Percentiles rank a stretch among this genome's conserved stretches.
phyloP scores from a whole-genome alignment of 2,888 invertebrate species.

The Pharmacophagus antenor region DNA sequence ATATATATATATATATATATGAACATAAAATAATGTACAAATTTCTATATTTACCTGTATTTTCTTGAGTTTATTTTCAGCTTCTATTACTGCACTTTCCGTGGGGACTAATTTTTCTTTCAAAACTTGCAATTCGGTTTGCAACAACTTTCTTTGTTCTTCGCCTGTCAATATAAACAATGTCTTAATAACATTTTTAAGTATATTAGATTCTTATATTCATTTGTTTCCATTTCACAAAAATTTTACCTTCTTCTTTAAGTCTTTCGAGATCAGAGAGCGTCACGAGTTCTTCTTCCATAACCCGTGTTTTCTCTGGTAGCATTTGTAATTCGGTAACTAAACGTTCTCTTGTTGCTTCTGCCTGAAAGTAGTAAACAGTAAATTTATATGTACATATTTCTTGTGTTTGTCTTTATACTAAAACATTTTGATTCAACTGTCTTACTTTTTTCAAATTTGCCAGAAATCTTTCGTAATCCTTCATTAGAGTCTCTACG shows the following conservation, averaged over 20 bases:
- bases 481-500: conserved; percentile 63
- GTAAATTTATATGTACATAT: not conserved
- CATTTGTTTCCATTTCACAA: not conserved
- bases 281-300: conserved; percentile 82
- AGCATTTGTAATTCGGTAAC: conserved; percentile 83
- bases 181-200: not conserved
- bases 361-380: conserved; percentile 51
- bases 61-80: conserved; percentile 74
- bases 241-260: conserved; percentile 70
- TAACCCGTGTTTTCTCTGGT: conserved; percentile 84
- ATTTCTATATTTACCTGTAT: conserved; percentile 61
- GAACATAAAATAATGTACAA: not conserved
- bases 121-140: conserved; percentile 72
- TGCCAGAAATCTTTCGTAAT: conserved; percentile 82
- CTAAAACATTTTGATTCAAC: not conserved
- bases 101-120: conserved; percentile 71
- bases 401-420: not conserved
- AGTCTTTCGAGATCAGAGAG: conserved; percentile 83
- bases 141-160: conserved; percentile 76
- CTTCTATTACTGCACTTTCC: conserved; percentile 72
- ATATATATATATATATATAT: not conserved
- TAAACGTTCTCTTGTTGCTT: conserved; percentile 71
- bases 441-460: conserved; percentile 79
- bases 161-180: conserved; percentile 49
- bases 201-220: not conserved